Evolutionary conservation across 2,888 invertebrate genomes (phyloP), one percentile per base, ranked within the genome.

Genomic region (Brachylomia viminalis): DNA sequence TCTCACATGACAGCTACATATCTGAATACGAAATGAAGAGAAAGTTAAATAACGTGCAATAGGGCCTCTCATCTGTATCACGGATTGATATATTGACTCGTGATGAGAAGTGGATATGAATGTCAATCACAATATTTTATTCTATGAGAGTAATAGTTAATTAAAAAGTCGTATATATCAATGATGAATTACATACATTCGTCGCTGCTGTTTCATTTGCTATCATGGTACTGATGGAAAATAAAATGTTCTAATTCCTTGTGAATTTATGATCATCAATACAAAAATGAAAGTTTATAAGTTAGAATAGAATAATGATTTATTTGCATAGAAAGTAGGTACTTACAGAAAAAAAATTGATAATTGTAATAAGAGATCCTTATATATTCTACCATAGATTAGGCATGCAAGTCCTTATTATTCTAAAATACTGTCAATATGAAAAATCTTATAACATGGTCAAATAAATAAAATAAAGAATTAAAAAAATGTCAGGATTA

Each of bases 1-100:
- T 84, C 70, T 70, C 74, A 75, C 49, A 69, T 45, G 66, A 84
- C 68, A 82, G 72, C 77, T 79, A 73, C 73, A 66, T 67, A 77
- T 79, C 49, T 64, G 86, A 82, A 77, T 86, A 72, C 17, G n/a
- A 82, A 75, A 87, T 82, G 77, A 76, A 74, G 79, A 77, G 87
- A 87, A 86, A 86, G 83, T 82, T 59, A 69, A 67, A 74, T 77
- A 47, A 59, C 64, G 38, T 42, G n/a, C 52, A 49, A 65, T 59
- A 76, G 67, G 73, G 66, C 23, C 65, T 64, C 54, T 78, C 67
- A 71, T 65, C 67, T 72, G 30, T 72, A 76, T 70, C 65, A 56
- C 62, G 15, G 72, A 74, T 79, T 79, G 75, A 74, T 80, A 56
- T 75, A 86, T 77, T 70, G 75, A 64, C 62, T 61, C 17, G 62